These are phyloP conservation scores for Heteropelma amictum DNA, from an alignment of 2,888 invertebrate species.

Conservation along the genomic window DNA sequence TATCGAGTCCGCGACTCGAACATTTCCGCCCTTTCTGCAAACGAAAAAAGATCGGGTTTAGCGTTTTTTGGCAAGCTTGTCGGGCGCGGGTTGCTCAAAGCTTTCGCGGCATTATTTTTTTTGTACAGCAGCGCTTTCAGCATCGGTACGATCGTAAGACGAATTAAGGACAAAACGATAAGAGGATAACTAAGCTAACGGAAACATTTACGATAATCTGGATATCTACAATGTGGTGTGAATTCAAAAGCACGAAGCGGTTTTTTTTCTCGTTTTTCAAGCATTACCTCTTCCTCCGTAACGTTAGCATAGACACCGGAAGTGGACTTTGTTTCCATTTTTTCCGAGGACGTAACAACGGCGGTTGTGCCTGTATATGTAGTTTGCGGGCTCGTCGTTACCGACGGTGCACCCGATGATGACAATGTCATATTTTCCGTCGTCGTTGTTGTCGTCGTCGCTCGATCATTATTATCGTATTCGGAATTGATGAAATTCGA, in stretches of 20 bases:
- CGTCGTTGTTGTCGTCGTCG: conserved; percentile 55
- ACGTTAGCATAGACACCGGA: conserved; percentile 68
- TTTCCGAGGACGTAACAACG: conserved; percentile 54
- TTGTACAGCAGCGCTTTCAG: conserved; percentile 44
- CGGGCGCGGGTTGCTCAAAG: conserved; percentile 25
- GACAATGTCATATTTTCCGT: conserved; percentile 61
- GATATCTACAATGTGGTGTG: conserved; percentile 48
- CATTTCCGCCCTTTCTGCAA: too few species aligned
- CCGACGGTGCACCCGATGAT: conserved; percentile 43
- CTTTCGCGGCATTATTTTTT: conserved; percentile 22
- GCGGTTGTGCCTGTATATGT: conserved; percentile 48
- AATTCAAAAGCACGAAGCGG: conserved; percentile 55
- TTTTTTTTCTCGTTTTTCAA: conserved; percentile 34
- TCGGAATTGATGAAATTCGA: conserved; percentile 62
- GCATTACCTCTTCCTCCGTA: conserved; percentile 76
- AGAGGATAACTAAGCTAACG: not conserved
- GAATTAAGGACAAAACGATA: not conserved
- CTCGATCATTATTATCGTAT: conserved; percentile 58
- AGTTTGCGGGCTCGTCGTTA: conserved; percentile 53
- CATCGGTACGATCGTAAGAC: conserved; percentile 15
- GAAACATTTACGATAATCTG: conserved; percentile 1
- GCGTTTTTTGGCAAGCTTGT: conserved; percentile 10
- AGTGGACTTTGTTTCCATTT: conserved; percentile 64
- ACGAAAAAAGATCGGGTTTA: too few species aligned
- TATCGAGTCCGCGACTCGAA: too few species aligned